Conservation (phyloP, 2,113 vertebrate genomes). For the Oxygymnocypris stewartii region DNA sequence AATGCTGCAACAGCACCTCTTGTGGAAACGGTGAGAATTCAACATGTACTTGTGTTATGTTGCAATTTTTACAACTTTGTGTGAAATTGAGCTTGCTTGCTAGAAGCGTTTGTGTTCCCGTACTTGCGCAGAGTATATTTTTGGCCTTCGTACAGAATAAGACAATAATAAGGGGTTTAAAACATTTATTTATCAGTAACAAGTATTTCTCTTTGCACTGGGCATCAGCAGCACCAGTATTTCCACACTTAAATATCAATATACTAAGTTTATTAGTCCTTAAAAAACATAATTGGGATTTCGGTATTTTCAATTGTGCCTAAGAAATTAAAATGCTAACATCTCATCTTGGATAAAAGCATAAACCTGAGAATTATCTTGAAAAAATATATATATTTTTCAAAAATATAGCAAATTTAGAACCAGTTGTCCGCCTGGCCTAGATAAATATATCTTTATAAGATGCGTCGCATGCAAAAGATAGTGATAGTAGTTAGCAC, state of each 20-base stretch:
- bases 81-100: background rate
- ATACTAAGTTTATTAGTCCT: background rate
- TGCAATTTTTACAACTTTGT: background rate
- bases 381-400: conserved; percentile 11
- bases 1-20: background rate
- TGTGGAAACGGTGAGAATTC: background rate
- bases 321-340: conserved; percentile 21
- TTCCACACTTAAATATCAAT: background rate
- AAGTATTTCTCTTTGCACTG: background rate
- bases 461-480: background rate
- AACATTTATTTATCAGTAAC: conserved; percentile 12
- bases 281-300: background rate
- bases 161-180: background rate
- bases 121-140: background rate
- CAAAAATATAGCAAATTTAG: conserved; percentile 50
- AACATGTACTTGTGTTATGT: background rate
- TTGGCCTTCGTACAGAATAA: background rate
- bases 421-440: conserved; percentile 59
- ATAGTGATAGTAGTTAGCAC: conserved; percentile 28
- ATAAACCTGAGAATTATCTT: conserved; percentile 57
- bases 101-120: background rate
- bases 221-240: background rate
- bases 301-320: background rate
- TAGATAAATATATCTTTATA: conserved; percentile 45
- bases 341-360: background rate